These are phyloP conservation scores for Heliothis subflexa DNA, from an alignment of 1,140 invertebrate genomes.

Conservation along the genomic window DNA sequence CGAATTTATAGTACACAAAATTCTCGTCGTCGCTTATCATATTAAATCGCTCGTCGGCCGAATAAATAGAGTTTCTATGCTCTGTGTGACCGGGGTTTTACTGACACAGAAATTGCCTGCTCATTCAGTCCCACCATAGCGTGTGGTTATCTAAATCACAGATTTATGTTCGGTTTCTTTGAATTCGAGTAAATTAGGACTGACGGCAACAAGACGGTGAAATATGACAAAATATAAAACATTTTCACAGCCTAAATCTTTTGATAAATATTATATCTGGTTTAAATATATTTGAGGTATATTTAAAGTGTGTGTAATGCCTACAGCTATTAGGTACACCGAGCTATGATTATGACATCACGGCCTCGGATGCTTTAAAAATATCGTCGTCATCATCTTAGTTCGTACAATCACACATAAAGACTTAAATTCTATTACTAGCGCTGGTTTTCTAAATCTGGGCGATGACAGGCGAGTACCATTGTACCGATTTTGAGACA, in stretches of 20 bases:
- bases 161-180: constrained; percentile 2
- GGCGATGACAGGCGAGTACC: constrained; percentile 18
- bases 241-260: constrained; percentile 5
- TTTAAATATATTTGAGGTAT: constrained; percentile 4
- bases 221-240: constrained; percentile 8
- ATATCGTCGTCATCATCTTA: constrained; percentile 15
- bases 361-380: constrained; percentile 19
- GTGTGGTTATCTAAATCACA: constrained; percentile 19
- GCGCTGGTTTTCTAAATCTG: neutral
- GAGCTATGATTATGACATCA: constrained; percentile 35
- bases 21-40: too few relatives aligned
- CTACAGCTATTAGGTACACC: constrained; percentile 16
- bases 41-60: too few relatives aligned
- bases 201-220: constrained; percentile 9
- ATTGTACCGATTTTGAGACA: constrained; percentile 19
- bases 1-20: too few relatives aligned
- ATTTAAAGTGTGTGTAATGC: constrained; percentile 27
- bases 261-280: constrained; percentile 3
- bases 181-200: constrained; percentile 27
- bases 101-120: constrained; percentile 7
- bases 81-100: too few relatives aligned
- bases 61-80: too few relatives aligned
- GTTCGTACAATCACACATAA: constrained; percentile 18
- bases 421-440: constrained; percentile 32
- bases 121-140: constrained; percentile 11